Conservation (phyloP, 2,113 vertebrate species). For the Gnathonemus longibarbis region DNA sequence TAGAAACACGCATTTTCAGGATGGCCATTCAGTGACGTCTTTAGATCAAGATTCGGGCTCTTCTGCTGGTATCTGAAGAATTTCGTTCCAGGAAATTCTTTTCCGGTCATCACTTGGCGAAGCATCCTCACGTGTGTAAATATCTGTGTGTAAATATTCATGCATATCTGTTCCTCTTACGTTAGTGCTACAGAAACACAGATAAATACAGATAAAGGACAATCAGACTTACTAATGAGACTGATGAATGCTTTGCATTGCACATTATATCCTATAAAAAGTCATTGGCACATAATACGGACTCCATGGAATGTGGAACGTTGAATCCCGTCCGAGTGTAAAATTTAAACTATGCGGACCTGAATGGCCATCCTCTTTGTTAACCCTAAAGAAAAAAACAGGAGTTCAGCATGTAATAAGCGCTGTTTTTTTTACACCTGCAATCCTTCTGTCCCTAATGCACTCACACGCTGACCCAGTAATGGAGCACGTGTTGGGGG, state of each 20-base stretch:
- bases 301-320: neutral
- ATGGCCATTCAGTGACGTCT: neutral
- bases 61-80: neutral
- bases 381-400: neutral
- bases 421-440: neutral
- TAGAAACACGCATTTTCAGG: neutral
- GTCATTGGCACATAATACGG: neutral
- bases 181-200: neutral
- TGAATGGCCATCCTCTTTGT: neutral
- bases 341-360: neutral
- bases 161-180: neutral
- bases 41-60: neutral
- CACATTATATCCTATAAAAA: neutral
- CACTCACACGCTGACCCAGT: neutral
- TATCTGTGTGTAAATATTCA: neutral
- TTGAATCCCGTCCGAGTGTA: neutral
- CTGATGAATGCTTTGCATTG: neutral
- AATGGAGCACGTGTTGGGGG: neutral
- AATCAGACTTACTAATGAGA: neutral
- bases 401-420: neutral
- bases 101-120: neutral
- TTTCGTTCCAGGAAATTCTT: neutral
- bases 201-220: neutral
- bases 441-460: neutral
- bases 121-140: neutral